Conservation (phyloP, 2,797 vertebrate species). For the Myripristis murdjan region DNA sequence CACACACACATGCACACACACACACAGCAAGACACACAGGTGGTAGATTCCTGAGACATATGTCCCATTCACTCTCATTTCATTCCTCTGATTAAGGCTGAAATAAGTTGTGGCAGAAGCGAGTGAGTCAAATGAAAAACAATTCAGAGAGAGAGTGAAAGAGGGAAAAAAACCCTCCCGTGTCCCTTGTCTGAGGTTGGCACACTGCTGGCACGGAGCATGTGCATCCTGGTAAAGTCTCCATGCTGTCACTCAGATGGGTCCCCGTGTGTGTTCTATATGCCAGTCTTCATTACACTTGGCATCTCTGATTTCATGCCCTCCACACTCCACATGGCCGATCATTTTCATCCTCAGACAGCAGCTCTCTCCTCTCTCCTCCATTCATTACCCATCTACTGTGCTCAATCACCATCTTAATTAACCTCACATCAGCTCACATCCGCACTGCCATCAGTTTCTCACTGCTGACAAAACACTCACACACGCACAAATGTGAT, state of each 20-base stretch:
- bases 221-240: conserved; percentile 86
- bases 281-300: conserved; percentile 97
- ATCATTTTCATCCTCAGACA: conserved; percentile 91
- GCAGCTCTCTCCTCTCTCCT: conserved; percentile 79
- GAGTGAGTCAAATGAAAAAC: conserved; percentile 73
- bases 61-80: conserved; percentile 48
- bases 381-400: conserved; percentile 85
- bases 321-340: conserved; percentile 93
- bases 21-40: too few relatives aligned
- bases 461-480: conserved; percentile 71
- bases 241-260: conserved; percentile 86
- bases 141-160: conserved; percentile 64
- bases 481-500: conserved; percentile 46
- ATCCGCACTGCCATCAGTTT: conserved; percentile 81
- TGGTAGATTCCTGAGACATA: conserved; percentile 46
- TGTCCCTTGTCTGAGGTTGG: conserved; percentile 74
- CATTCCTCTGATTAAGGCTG: conserved; percentile 65
- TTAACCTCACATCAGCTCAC: conserved; percentile 88
- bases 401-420: conserved; percentile 88
- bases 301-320: conserved; percentile 98
- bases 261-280: conserved; percentile 89
- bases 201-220: conserved; percentile 76
- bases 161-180: conserved; percentile 72
- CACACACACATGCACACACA: conserved; percentile 43
- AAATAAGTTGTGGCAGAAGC: conserved; percentile 79